A percentile compares a stretch with the other conserved stretches of the same genome.
phyloP scores from a whole-genome alignment of 2,888 invertebrate genomes.

The Lycia hirtaria region DNA sequence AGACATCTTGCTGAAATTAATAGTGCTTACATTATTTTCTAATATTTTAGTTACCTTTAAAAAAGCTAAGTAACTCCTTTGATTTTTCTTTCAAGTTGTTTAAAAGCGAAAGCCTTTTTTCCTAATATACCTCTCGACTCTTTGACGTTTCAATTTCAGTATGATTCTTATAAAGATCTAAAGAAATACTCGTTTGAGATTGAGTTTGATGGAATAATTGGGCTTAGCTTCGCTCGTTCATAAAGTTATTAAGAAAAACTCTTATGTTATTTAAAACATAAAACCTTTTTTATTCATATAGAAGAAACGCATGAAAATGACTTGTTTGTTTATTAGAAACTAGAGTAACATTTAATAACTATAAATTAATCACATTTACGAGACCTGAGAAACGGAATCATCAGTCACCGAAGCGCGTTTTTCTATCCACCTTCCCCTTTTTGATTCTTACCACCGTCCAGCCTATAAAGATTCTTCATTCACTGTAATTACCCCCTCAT shows the following conservation, averaged over 20 bases:
- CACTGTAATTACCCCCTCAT: conserved; percentile 43
- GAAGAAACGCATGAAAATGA: neutral
- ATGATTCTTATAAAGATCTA: conserved; percentile 19
- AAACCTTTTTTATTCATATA: neutral
- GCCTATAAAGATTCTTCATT: conserved; percentile 44
- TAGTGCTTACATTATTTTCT: neutral
- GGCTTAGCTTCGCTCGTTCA: conserved; percentile 14
- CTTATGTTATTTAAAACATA: neutral
- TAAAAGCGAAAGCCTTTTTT: conserved; percentile 18
- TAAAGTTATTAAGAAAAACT: conserved; percentile 22
- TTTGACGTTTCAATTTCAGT: conserved; percentile 26
- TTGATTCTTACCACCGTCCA: conserved; percentile 53
- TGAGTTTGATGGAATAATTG: conserved; percentile 25
- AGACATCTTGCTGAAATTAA: too few relatives aligned
- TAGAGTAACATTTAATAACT: conserved; percentile 20
- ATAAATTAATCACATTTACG: conserved; percentile 57
- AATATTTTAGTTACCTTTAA: conserved; percentile 2
- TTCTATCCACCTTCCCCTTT: conserved; percentile 60
- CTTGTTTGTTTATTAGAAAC: conserved; percentile 7
- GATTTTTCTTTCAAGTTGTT: conserved; percentile 22
- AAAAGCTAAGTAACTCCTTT: conserved; percentile 19
- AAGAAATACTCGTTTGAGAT: conserved; percentile 20
- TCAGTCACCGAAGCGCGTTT: conserved; percentile 59
- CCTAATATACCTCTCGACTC: conserved; percentile 19
- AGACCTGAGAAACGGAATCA: conserved; percentile 65